Evolutionary conservation across 2,797 vertebrate species (phyloP), one percentile per base, ranked within the genome.

Genomic region (Argentina silus): DNA sequence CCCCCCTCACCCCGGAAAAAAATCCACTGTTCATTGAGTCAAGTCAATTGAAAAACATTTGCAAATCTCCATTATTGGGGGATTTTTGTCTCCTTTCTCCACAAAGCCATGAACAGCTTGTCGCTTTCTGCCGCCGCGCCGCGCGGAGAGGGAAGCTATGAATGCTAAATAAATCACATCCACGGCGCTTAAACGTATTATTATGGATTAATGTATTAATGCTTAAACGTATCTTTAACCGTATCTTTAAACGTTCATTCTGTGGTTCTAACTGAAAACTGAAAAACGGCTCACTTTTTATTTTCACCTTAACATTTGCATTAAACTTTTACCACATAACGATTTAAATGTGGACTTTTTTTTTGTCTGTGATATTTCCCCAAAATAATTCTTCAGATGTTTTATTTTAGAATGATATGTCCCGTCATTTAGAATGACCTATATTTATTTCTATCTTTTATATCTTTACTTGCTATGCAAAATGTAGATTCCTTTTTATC

Each of bases 21-120:
- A 89, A 87, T 89, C 90, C 89, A 83, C 89, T 91, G 88, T 93
- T 93, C 93, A 93, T 92, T 94, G 91, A 93, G 86, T 92, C 92
- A 91, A 64, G 91, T 88, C 92, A 89, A 92, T 93, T 93, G 90
- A 94, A 93, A 90, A 94, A 94, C 94, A 93, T 94, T 94, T 91
- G 90, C 91, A 92, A 86, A 93, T 94, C 91, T 90, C 91, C 85
- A 94, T 95, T 95, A 93, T 95, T 91, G 88, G 74, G 47, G 90
- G 91, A 93, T 93, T 93, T 91, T 92, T 91, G 82, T 82, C 90
- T 90, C 84, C 72, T 87, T 90, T 94, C 88, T 93, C 76, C 89
- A 90, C 92, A 93, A 93, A 90, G 89, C 81, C 86, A 83, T 81
- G 87, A 91, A 92, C 91, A 93, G 92, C 91, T 92, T 90, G 89